These are phyloP conservation scores for Sebastes matsubarae DNA, from an alignment of 2,797 vertebrate species.

Conservation along the genomic window DNA sequence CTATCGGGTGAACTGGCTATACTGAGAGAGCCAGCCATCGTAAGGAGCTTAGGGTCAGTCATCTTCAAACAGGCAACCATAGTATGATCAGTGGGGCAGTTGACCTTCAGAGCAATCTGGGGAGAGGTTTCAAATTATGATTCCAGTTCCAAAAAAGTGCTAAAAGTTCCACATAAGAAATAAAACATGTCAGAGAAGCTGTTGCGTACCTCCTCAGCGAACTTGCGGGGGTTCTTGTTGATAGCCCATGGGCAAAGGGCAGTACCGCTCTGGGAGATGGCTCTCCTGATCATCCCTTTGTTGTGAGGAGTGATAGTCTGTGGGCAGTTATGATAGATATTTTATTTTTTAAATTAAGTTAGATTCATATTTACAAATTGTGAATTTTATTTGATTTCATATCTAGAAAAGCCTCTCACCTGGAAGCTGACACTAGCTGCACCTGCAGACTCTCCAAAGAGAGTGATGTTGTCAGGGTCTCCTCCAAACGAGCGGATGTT, in stretches of 20 bases:
- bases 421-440: conserved; percentile 89
- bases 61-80: conserved; percentile 87
- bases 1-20: conserved; percentile 61
- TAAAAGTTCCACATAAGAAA: background rate
- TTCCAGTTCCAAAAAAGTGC: background rate
- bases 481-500: conserved; percentile 94
- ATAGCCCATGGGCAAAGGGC: conserved; percentile 87
- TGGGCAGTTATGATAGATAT: background rate
- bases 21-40: conserved; percentile 79
- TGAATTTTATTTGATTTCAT: background rate
- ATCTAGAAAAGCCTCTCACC: conserved; percentile 68
- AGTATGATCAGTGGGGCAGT: conserved; percentile 80
- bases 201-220: conserved; percentile 82
- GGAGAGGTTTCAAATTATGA: background rate
- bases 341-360: background rate
- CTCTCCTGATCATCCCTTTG: conserved; percentile 89
- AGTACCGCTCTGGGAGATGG: conserved; percentile 93
- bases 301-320: conserved; percentile 90
- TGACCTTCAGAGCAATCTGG: conserved; percentile 79
- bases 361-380: background rate
- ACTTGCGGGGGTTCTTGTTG: conserved; percentile 84
- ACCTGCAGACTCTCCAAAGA: conserved; percentile 96
- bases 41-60: conserved; percentile 81
- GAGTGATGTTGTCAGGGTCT: conserved; percentile 90
- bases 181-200: background rate